Base-by-base conservation (phyloP, 2,888 invertebrate genomes). In the Cryptus armator region DNA sequence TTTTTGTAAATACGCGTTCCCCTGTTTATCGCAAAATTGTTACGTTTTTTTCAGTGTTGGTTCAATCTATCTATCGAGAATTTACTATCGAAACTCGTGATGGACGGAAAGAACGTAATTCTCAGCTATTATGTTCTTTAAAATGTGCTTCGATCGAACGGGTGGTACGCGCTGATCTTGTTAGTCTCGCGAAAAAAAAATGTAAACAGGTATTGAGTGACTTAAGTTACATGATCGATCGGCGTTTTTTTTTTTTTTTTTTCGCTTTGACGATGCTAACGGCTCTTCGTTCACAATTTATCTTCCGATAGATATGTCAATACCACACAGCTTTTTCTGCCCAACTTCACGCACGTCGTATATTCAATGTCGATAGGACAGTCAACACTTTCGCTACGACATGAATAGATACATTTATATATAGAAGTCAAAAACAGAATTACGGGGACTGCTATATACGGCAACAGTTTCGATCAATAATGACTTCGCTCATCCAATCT, bases 291-390 rank as follows among this genome's bases (percentile, higher is more conserved):
- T 29, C 14, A 5, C 59, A 29, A 24, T 29, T 19, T 29, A 59
- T 59, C 59, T 59, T 29, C 29, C 5, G 59, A 59, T 29, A 29
- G 24, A 59, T 29, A 12, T 24, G 12, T 59, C 24, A 59, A 48
- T 48, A 37, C 37, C 19, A 53, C 48, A 59, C 24, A 19, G 59
- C 14, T 59, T 24, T 24, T 59, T 59, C 14, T 14, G 14, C 62
- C 32, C 14, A 29, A 32, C 62, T 32, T 14, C 62, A 32, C 62
- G 62, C 62, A 62, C 62, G 24, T 62, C 62, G 62, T 29, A 32
- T 32, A n/a, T 29, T 32, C 10, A 12, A 24, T 6, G n/a, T 62
- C 62, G 62, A 62, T 62, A 29, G 62, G n/a, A 29, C n/a, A n/a
- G 62, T 62, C 32, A n/a, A n/a, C 7, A 2, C 32, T 14, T 62